phyloP scores from a whole-genome alignment of 2,797 vertebrate species.

The Lutjanus campechanus region DNA sequence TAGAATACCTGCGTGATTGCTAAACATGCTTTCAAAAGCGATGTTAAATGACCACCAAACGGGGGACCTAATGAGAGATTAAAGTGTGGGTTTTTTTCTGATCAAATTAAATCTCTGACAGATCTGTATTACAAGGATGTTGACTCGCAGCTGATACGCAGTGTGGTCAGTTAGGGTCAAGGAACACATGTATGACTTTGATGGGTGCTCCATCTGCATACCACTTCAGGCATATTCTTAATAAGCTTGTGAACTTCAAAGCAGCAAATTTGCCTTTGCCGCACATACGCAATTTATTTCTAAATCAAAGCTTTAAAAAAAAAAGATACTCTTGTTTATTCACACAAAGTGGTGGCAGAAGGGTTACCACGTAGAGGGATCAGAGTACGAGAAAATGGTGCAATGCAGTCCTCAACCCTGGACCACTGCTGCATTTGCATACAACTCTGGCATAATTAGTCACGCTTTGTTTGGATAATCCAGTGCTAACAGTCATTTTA shows the following conservation, averaged over 20 bases:
- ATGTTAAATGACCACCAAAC: conserved; percentile 21
- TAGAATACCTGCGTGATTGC: neutral
- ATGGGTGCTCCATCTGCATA: conserved; percentile 55
- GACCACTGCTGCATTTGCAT: conserved; percentile 6
- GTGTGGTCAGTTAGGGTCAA: conserved; percentile 59
- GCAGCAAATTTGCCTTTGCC: conserved; percentile 56
- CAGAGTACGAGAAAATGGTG: conserved; percentile 39
- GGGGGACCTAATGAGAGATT: neutral
- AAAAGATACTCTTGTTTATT: conserved; percentile 49
- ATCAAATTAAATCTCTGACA: conserved; percentile 7
- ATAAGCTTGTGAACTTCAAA: conserved; percentile 72
- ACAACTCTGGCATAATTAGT: conserved; percentile 11
- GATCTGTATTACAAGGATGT: conserved; percentile 24
- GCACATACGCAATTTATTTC: conserved; percentile 53
- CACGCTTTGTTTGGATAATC: conserved; percentile 6
- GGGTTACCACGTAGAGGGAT: conserved; percentile 30
- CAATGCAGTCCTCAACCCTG: conserved; percentile 38
- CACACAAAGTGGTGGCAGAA: conserved; percentile 32
- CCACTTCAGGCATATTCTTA: conserved; percentile 56
- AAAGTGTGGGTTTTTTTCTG: neutral
- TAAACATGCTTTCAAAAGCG: conserved; percentile 21
- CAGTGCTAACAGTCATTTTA: neutral
- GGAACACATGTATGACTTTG: conserved; percentile 62
- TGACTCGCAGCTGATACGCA: conserved; percentile 27
- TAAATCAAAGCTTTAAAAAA: conserved; percentile 54